Percentiles rank a stretch among this genome's conserved stretches.
Conservation (phyloP, 2,888 invertebrate genomes). For the Mactromeris polynyma region DNA sequence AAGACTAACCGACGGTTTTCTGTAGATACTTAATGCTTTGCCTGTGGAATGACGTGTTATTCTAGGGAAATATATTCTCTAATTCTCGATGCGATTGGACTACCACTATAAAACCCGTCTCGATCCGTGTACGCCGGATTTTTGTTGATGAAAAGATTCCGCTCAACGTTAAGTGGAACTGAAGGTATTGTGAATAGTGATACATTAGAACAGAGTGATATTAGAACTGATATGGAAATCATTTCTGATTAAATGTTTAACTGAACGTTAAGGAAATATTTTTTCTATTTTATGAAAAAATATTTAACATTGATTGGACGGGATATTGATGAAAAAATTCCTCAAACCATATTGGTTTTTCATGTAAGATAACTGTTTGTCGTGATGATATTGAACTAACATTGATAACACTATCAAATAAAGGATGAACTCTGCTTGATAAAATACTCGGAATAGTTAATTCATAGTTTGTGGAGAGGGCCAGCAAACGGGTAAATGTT, state of each 20-base stretch:
- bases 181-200: background rate
- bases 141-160: conserved; percentile 15
- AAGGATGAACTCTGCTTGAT: background rate
- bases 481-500: background rate
- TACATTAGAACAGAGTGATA: background rate
- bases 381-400: background rate
- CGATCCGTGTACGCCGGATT: background rate
- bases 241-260: background rate
- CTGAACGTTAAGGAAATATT: background rate
- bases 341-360: background rate
- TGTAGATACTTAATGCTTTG: background rate
- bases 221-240: conserved; percentile 8
- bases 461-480: background rate
- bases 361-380: background rate
- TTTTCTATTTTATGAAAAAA: background rate
- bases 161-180: conserved; percentile 20
- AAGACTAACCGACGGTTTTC: conserved; percentile 11
- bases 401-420: background rate
- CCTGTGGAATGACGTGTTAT: conserved; percentile 7
- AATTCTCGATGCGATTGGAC: conserved; percentile 18
- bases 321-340: background rate
- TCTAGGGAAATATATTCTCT: background rate
- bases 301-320: background rate
- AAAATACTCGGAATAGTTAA: background rate
- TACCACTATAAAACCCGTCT: conserved; percentile 12